A percentile compares a stretch with the other conserved stretches of the same genome.
Evolutionary conservation across 2,113 vertebrate species (phyloP).

Genomic region (Bujurquina vittata): DNA sequence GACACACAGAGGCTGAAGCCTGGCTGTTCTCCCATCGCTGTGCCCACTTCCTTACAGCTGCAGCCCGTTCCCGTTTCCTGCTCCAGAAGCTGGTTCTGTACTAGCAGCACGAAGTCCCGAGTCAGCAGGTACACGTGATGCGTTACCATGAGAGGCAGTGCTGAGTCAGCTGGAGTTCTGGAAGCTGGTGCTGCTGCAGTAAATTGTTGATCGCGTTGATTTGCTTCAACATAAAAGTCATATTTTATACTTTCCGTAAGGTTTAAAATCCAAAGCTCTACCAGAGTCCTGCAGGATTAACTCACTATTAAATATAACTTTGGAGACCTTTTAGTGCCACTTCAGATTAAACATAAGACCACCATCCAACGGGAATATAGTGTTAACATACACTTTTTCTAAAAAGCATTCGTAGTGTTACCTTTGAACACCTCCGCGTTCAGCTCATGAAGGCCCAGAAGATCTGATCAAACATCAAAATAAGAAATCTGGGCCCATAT

Average conservation of each 20-base stretch:
- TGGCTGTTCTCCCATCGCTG: conserved; percentile 13
- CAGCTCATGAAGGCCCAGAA: rapidly evolving
- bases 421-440: no score
- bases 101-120: not conserved
- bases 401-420: not conserved
- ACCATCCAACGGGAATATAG: rapidly evolving
- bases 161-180: conserved; percentile 19
- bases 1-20: not conserved
- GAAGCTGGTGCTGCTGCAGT: not conserved
- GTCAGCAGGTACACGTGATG: conserved; percentile 29
- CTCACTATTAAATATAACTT: no score
- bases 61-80: conserved; percentile 35
- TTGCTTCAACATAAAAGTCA: not conserved
- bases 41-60: not conserved
- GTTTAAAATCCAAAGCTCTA: not conserved
- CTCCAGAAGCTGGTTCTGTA: conserved; percentile 14
- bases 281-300: not conserved
- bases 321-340: not conserved
- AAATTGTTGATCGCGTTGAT: conserved; percentile 21
- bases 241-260: not conserved
- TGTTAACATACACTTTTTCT: not conserved
- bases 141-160: conserved; percentile 7
- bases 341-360: not conserved
- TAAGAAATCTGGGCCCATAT: no score
- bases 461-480: not conserved